A percentile compares a stretch with the other conserved stretches of the same genome.
These are phyloP conservation scores for Lasioglossum oenotherae DNA, from an alignment of 2,888 invertebrate species.

Conservation along the genomic window DNA sequence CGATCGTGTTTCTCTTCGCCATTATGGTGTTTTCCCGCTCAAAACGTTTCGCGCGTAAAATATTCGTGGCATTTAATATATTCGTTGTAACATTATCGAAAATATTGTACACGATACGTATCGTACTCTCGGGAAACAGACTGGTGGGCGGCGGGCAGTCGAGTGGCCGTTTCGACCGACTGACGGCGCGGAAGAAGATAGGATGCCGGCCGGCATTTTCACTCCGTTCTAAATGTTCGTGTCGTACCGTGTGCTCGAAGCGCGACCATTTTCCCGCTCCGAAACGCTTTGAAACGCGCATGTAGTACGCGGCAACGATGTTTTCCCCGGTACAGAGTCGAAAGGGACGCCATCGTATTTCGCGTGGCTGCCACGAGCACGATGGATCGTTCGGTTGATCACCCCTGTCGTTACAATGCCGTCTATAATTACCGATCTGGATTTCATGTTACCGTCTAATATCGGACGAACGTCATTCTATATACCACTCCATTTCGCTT, in stretches of 20 bases:
- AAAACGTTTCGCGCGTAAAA: neutral
- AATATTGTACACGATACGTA: slow-evolving; percentile 18
- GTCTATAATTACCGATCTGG: slow-evolving; percentile 78
- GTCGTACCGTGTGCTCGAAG: neutral
- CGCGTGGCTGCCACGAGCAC: slow-evolving; percentile 69
- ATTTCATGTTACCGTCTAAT: slow-evolving; percentile 60
- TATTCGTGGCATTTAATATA: slow-evolving; percentile 1
- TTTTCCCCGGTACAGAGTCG: slow-evolving; percentile 44
- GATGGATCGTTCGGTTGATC: slow-evolving; percentile 73
- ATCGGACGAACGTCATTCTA: slow-evolving; percentile 41
- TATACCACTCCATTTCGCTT: neutral
- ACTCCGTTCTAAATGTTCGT: slow-evolving; percentile 39
- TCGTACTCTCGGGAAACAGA: slow-evolving; percentile 32
- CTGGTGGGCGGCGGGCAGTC: slow-evolving; percentile 60
- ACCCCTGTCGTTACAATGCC: slow-evolving; percentile 74
- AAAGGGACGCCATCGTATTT: slow-evolving; percentile 78
- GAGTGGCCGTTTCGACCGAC: slow-evolving; percentile 83
- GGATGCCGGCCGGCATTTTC: slow-evolving; percentile 73
- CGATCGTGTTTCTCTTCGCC: neutral
- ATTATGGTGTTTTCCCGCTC: slow-evolving; percentile 39
- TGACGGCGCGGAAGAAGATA: slow-evolving; percentile 72
- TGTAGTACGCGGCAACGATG: slow-evolving; percentile 22
- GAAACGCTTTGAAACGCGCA: neutral
- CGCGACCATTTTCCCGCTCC: neutral
- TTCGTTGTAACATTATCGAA: neutral